Base-by-base conservation (phyloP, 2,113 vertebrate genomes). In the Cyprinus carpio region DNA sequence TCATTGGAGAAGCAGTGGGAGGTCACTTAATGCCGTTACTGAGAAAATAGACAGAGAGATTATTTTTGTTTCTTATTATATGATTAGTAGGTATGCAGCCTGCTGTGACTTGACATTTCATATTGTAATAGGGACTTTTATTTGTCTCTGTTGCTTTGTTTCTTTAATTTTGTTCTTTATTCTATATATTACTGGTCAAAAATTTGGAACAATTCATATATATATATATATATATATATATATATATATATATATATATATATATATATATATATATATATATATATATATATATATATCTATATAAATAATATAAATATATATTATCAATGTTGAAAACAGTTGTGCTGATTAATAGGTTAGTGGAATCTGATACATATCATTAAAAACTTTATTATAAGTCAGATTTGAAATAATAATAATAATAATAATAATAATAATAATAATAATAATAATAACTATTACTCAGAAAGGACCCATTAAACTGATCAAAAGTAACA, bases 1-100 rank as follows among this genome's bases (percentile, higher is more conserved):
- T 82, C 78, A 77, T 27, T 78, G 62, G 65, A 56, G 60, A 87
- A 82, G 9, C 83, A 77, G 25, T 37, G 37, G 54, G 72, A 65
- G 23, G 58, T 80, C 65, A 74, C 69, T 85, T 81, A 81, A 62
- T 85, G 69, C 25, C 54, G 71, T 85, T 77, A 77, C 60, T 82
- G 40, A 31, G 25, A 74, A 74, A 88, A 79, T 15, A 85, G 78
- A 82, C 5, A 65, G 40, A 56, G 56, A 74, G 40, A 67, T 40
- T 85, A 60, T 64, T 85, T 74, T 15, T 15, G 27, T 65, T 79
- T 74, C 78, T 74, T 64, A 27, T 75, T 7, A 43, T 25, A 49
- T 46, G 13, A 71, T 82, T 77, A 69, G 43, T 51, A 67, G 62
- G 51, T 54, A 6, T 60, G 46, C 67, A 74, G 25, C 62, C 60